Evolutionary conservation across 2,797 vertebrate genomes (phyloP), one percentile per base, ranked within the genome.

Genomic region (Threskiornis aethiopicus): DNA sequence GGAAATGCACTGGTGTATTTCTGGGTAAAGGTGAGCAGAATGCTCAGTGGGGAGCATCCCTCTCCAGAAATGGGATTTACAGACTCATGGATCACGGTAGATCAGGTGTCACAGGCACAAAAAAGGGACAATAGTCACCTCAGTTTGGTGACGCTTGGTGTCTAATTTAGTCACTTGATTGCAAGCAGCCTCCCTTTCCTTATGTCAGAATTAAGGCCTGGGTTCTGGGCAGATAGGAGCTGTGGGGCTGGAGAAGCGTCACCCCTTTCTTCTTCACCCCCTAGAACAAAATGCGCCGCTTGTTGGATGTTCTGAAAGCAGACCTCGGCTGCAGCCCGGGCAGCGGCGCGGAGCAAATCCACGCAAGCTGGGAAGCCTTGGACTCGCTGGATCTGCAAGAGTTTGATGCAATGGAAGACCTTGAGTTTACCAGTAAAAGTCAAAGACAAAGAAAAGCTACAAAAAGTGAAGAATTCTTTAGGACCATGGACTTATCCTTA

Each of bases 211-310:
- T 29, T 10, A 33, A 73, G 49, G n/a, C 22, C 47, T 2, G 16
- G 51, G 58, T 79, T 33, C 35, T 83, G 72, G 72, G 79, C 37
- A 39, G 31, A 29, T 1, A 16, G 13, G 42, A 14, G 11, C 46
- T 1, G 0, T 16, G 28, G 52, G 37, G 44, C 41, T 73, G 29
- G 22, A 78, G 31, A n/a, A 58, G 7, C 22, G 15, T 90, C 80
- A 95, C 5, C 10, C 22, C 19, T 84, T 93, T 78, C 83, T 69
- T 87, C 65, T 33, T 92, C 89, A 49, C 64, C 72, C 96, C 87
- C 89, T 71, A 99, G 99, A 97, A 62, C 69, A 99, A 99, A 98
- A 99, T 99, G 99, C 98, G 98, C 92, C 98, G 97, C 67, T 98
- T 99, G 82, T 96, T 99, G 98, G 99, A 98, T 21, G 85, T 98